These are phyloP conservation scores for Clarias platycephalus DNA, from an alignment of 2,797 vertebrate genomes.

Conservation along the genomic window DNA sequence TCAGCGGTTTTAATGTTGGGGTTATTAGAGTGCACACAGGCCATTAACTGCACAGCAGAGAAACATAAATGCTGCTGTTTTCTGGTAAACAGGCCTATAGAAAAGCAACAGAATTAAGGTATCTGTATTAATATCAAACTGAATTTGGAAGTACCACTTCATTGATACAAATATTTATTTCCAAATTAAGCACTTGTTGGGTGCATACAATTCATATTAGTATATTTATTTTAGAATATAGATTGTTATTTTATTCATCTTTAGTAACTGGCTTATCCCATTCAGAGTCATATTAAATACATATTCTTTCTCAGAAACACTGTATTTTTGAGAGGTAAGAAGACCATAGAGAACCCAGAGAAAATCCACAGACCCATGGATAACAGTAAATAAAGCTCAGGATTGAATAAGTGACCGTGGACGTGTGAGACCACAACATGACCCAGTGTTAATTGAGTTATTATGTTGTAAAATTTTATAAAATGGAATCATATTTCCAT, in stretches of 20 bases:
- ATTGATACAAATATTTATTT: neutral
- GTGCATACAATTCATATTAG: neutral
- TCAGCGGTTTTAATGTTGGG: conserved; percentile 32
- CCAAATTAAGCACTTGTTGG: neutral
- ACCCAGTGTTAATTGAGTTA: neutral
- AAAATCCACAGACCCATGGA: neutral
- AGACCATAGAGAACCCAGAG: neutral
- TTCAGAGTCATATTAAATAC: neutral
- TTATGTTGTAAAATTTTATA: neutral
- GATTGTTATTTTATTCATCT: neutral
- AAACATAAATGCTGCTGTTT: conserved; percentile 35
- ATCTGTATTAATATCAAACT: conserved; percentile 14
- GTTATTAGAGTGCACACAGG: conserved; percentile 41
- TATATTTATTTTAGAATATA: neutral
- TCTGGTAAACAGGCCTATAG: conserved; percentile 1
- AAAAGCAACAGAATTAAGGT: conserved; percentile 2
- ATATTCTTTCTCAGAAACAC: neutral
- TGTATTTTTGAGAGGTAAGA: neutral
- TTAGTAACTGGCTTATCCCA: neutral
- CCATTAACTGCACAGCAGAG: conserved; percentile 39
- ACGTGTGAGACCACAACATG: neutral
- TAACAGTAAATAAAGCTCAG: neutral
- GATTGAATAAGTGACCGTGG: neutral
- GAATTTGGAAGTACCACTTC: neutral
- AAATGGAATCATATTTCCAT: neutral